Conservation (phyloP, 2,113 vertebrate species). For the Zosterops borbonicus region DNA sequence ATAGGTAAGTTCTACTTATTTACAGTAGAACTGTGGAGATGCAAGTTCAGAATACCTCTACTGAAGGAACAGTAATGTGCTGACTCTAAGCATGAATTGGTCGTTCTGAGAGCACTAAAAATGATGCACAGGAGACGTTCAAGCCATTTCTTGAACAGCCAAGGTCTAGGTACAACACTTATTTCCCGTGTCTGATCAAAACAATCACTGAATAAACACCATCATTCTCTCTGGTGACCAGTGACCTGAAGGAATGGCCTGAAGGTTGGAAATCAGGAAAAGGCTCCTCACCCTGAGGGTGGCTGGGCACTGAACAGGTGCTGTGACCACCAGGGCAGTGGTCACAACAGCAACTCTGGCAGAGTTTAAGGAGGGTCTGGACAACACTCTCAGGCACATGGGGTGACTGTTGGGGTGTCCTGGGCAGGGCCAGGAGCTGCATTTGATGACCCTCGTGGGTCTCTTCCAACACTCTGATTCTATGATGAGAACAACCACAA, state of each 20-base stretch:
- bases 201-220: not conserved
- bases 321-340: not conserved
- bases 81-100: not conserved
- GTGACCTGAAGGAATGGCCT: accelerated
- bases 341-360: not conserved
- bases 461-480: not conserved
- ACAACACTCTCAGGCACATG: accelerated
- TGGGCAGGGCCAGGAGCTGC: not conserved
- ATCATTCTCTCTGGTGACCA: not conserved
- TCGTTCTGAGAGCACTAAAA: not conserved
- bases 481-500: accelerated
- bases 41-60: not conserved
- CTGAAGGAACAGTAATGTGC: not conserved
- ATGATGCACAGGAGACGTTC: not conserved
- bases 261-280: not conserved
- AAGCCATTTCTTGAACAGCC: not conserved
- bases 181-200: not conserved
- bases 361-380: not conserved
- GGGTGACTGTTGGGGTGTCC: not conserved
- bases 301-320: not conserved
- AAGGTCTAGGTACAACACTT: not conserved
- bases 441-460: accelerated
- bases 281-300: not conserved
- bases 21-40: not conserved
- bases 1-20: not conserved